These are phyloP conservation scores for Fulmarus glacialis DNA, from an alignment of 2,113 vertebrate species.

Conservation along the genomic window DNA sequence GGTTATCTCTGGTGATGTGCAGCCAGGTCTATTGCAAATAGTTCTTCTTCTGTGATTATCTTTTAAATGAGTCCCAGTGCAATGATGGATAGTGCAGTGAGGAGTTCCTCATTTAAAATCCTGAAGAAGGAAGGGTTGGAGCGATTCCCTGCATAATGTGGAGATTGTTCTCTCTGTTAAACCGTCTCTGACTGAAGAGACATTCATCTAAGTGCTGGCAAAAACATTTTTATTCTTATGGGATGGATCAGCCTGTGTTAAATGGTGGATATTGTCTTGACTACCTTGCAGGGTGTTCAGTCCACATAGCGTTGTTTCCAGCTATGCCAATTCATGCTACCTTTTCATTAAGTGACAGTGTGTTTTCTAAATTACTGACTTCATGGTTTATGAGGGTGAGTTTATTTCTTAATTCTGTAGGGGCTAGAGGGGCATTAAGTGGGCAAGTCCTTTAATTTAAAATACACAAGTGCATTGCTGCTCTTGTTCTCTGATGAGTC, in stretches of 20 bases:
- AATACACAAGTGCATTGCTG: neutral
- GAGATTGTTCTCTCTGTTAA: neutral
- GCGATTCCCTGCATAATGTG: neutral
- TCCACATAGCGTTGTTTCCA: neutral
- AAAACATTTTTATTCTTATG: neutral
- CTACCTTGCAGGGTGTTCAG: neutral
- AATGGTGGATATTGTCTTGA: neutral
- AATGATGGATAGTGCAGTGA: neutral
- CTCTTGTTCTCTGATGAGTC: neutral
- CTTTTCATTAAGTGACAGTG: neutral
- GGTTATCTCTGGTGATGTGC: neutral
- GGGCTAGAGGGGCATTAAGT: neutral
- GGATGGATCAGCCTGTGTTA: neutral
- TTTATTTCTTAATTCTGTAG: neutral
- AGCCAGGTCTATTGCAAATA: neutral
- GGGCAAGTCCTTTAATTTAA: conserved; percentile 9
- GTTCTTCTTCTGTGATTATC: neutral
- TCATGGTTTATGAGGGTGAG: neutral
- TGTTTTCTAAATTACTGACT: neutral
- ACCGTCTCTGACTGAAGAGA: neutral
- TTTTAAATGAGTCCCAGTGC: neutral
- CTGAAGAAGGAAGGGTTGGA: neutral
- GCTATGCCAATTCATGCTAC: neutral
- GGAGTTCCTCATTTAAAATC: neutral
- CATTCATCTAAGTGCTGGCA: neutral